Evolutionary conservation across 2,888 invertebrate species (phyloP), one percentile per base, ranked within the genome.

Genomic region (Dolichopus griseipennis): DNA sequence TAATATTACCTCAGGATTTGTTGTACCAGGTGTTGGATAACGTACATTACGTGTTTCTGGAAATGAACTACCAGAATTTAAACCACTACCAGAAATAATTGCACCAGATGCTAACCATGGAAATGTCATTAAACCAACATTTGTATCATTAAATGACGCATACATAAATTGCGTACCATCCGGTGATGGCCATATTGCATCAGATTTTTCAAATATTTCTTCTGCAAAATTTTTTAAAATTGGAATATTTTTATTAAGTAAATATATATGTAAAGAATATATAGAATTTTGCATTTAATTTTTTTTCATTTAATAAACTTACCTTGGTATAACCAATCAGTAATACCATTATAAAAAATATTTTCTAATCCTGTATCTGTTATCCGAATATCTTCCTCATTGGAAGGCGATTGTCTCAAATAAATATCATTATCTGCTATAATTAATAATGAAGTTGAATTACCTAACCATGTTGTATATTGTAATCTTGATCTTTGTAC

Each of bases 281-380:
- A 9, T 37, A 10, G 8, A 37, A 37, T 37, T 37, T 37, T 37
- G 5, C 37, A 37, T 4, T 27, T 18, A 20, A 18, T 65, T 7
- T 65, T 65, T 65, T 41, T 65, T 41, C n/a, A n/a, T n/a, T n/a
- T n/a, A n/a, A 41, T 65, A 43, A 65, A 65, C 73, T 74, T 80
- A 93, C 94, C 94, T 88, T 97, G 97, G 83, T 97, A 97, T 37
- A 97, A 83, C 96, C 97, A 97, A 81, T 97, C 97, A 21, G 96
- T 92, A 43, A 97, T 88, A 68, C 96, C 97, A 80, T 97, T 96
- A 84, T 92, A 95, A 69, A 96, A 84, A 68, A 88, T 83, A 69
- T 91, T 91, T n/a, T 91, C 88, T 73, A 86, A 82, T 43, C 92
- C 92, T 66, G 90, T 90, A 77, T 86, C 86, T 66, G 93, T 93